Evolutionary conservation across 1,140 invertebrate genomes (phyloP), one percentile per base, ranked within the genome.

Genomic region (Lordiphosa collinella): DNA sequence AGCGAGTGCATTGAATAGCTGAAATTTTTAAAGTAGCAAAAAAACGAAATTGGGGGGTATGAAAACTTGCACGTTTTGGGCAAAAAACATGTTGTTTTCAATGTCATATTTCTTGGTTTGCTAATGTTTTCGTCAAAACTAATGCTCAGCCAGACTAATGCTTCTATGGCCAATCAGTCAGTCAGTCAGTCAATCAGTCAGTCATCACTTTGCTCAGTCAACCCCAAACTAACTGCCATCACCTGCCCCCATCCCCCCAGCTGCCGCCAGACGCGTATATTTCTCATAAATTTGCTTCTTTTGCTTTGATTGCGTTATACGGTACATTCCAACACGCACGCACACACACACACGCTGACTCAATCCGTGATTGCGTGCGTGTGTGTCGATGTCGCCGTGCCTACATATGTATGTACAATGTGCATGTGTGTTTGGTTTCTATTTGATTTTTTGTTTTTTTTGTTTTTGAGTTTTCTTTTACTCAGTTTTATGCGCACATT

Each of bases 401-500:
- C 35, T 8, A 29, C 25, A 29, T 29, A 29, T 29, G 46, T 58
- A 40, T 55, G 34, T 64, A 60, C 52, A 50, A 40, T 55, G 34
- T 64, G 66, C 52, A 50, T 68, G 57, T 51, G 35, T 49, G 25
- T 14, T 58, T 51, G 31, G 22, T 49, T 43, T 56, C 14, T 22
- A 18, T 58, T 62, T 57, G 36, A 38, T 54, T 63, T 67, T 8
- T 52, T 68, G 56, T 52, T 56, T 64, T 70, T 29, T 36, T 49
- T 53, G 10, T 11, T 44, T 56, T 65, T 53, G 10, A 11, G 38
- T 56, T 65, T 22, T 31, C 46, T 13, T 32, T 38, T 53, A 55
- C 13, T 60, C 40, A 11, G 18, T 55, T 61, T 67, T 63, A 76
- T 76, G 59, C 55, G 76, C 78, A 84, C 78, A 82, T 82, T 73